phyloP scores from a whole-genome alignment of 2,113 vertebrate genomes.

The Stigmatopora nigra region DNA sequence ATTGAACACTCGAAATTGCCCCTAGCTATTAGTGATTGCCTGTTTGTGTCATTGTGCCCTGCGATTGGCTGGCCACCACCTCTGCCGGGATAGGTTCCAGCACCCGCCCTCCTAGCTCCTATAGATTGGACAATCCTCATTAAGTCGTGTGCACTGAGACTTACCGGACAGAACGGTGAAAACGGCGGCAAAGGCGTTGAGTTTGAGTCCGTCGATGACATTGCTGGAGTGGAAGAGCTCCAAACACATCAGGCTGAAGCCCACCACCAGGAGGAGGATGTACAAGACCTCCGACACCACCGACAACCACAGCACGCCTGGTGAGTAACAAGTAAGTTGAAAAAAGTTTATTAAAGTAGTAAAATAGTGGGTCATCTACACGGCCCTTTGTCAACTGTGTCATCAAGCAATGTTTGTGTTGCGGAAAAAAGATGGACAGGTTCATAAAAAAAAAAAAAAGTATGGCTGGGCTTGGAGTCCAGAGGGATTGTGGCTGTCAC shows the following conservation, averaged over 20 bases:
- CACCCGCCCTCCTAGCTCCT: too few species aligned
- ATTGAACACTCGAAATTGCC: too few species aligned
- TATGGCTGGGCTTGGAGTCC: not conserved
- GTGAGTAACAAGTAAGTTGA: not conserved
- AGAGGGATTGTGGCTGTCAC: slow-evolving; percentile 2
- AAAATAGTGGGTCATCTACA: not conserved
- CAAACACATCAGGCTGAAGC: slow-evolving; percentile 96
- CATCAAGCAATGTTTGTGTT: not conserved
- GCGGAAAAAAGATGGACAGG: slow-evolving; percentile 9
- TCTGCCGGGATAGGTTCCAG: too few species aligned
- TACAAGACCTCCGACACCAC: slow-evolving; percentile 94
- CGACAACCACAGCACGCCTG: slow-evolving; percentile 94
- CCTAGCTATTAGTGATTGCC: too few species aligned
- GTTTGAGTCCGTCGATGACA: slow-evolving; percentile 93
- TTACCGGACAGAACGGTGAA: slow-evolving; percentile 96
- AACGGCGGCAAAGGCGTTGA: slow-evolving; percentile 95
- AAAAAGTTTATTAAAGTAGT: too few species aligned
- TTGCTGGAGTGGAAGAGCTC: slow-evolving; percentile 95
- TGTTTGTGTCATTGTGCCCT: too few species aligned
- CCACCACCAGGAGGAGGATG: slow-evolving; percentile 90
- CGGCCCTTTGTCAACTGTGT: not conserved
- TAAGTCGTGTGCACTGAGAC: not conserved
- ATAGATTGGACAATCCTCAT: too few species aligned
- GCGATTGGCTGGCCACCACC: too few species aligned
- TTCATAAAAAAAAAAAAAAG: not conserved